Evolutionary conservation across 2,888 invertebrate genomes (phyloP).

Genomic region (Marasmarcha lunaedactyla): DNA sequence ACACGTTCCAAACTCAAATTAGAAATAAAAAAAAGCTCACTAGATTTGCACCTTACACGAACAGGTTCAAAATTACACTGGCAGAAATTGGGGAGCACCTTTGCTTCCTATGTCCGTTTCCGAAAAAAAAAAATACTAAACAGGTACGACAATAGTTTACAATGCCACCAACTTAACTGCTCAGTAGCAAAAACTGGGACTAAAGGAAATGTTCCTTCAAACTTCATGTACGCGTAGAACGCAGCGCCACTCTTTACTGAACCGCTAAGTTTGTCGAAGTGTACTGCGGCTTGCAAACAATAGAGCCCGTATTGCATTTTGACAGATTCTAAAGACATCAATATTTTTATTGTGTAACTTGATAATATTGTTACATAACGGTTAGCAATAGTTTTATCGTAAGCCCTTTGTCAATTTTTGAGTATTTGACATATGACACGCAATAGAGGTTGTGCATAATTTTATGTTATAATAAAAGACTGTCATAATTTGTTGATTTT

Average conservation of each 20-base stretch:
- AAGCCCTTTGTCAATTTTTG: slow-evolving; percentile 8
- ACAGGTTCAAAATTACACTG: slow-evolving; percentile 33
- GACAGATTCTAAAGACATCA: slow-evolving; percentile 29
- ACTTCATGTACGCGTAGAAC: too few species aligned
- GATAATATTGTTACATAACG: slow-evolving; percentile 22
- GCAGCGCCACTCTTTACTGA: too few species aligned
- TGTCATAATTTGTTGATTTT: too few species aligned
- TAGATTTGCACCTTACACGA: slow-evolving; percentile 48
- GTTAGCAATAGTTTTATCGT: slow-evolving; percentile 14
- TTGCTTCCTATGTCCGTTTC: slow-evolving; percentile 54
- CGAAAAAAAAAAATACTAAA: slow-evolving; percentile 40
- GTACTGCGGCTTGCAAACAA: slow-evolving; percentile 10
- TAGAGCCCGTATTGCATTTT: slow-evolving; percentile 33
- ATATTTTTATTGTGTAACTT: slow-evolving; percentile 24
- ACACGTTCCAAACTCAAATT: slow-evolving; percentile 3
- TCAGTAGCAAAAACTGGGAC: too few species aligned
- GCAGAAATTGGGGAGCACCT: slow-evolving; percentile 20
- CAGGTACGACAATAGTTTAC: slow-evolving; percentile 41
- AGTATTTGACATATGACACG: too few species aligned
- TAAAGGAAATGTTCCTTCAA: too few species aligned
- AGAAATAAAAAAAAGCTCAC: slow-evolving; percentile 12
- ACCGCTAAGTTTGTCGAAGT: too few species aligned
- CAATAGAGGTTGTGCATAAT: background rate
- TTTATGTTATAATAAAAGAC: too few species aligned
- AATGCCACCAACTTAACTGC: too few species aligned